Evolutionary conservation across 2,888 invertebrate species (phyloP).

Genomic region (Hydriomena furcata): DNA sequence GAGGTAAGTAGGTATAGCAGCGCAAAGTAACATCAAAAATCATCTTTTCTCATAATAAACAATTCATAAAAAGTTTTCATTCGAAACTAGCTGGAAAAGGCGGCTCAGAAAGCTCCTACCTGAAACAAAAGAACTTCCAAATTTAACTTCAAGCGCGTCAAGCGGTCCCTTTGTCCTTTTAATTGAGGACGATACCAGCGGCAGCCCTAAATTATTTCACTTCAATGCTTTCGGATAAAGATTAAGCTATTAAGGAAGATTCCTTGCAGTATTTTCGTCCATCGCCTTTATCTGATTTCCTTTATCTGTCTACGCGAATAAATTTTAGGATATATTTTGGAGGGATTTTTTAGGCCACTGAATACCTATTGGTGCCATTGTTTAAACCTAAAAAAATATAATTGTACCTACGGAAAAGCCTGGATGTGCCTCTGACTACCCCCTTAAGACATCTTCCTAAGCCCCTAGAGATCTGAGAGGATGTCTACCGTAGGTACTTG

Average conservation of each 20-base stretch:
- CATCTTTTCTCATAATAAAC: background rate
- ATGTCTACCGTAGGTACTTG: too few relatives aligned
- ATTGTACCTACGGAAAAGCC: too few relatives aligned
- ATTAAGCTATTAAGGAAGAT: constrained; percentile 54
- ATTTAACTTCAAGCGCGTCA: constrained; percentile 52
- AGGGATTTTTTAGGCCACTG: background rate
- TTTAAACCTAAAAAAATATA: too few relatives aligned
- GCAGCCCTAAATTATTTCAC: constrained; percentile 56
- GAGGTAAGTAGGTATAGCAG: background rate
- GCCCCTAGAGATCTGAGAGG: too few relatives aligned
- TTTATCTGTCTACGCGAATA: constrained; percentile 19
- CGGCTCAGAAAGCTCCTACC: constrained; percentile 22
- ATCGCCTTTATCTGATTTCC: constrained; percentile 29
- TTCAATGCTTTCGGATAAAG: constrained; percentile 57
- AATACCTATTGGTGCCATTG: background rate
- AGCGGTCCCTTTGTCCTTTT: constrained; percentile 47
- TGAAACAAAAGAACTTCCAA: constrained; percentile 50
- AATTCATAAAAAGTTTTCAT: constrained; percentile 4
- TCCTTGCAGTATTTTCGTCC: constrained; percentile 28
- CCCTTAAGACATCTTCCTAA: too few relatives aligned
- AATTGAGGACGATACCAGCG: constrained; percentile 51
- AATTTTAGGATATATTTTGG: background rate
- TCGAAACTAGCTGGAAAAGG: constrained; percentile 15
- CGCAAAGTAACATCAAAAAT: background rate
- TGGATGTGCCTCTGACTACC: too few relatives aligned